Conservation (phyloP, 2,113 vertebrate species). For the Cnemophilus loriae region DNA sequence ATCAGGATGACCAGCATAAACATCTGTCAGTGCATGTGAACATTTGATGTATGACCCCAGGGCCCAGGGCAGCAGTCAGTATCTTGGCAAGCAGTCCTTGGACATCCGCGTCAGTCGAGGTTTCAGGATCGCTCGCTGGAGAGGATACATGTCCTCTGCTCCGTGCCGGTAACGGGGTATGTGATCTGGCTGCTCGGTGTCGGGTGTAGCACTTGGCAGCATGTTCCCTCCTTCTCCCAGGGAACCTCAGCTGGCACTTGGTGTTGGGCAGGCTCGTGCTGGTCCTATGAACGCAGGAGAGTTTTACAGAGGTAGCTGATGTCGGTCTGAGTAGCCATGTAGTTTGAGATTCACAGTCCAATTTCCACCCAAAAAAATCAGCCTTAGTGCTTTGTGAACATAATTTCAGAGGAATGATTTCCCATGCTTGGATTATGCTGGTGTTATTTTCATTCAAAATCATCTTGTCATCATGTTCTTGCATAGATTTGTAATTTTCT, state of each 20-base stretch:
- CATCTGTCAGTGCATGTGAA: conserved; percentile 54
- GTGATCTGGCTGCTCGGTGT: not conserved
- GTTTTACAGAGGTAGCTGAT: not conserved
- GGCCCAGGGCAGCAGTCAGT: conserved; percentile 17
- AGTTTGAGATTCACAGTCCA: not conserved
- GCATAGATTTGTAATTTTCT: conserved; percentile 21
- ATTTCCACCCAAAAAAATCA: not conserved
- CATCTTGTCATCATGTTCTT: conserved; percentile 20
- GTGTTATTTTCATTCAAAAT: conserved; percentile 26
- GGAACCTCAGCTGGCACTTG: not conserved
- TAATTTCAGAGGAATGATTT: not conserved
- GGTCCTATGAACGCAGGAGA: not conserved
- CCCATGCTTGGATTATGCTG: not conserved
- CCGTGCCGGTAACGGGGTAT: not conserved
- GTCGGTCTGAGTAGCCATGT: not conserved
- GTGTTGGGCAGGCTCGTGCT: not conserved
- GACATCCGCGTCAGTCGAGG: not conserved
- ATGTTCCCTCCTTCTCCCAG: not conserved
- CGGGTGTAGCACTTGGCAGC: not conserved
- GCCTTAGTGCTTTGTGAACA: not conserved
- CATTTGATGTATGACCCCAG: conserved; percentile 54
- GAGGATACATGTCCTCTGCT: not conserved
- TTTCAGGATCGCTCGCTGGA: not conserved
- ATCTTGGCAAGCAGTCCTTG: conserved; percentile 19
- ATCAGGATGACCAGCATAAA: conserved; percentile 53